These are phyloP conservation scores for Mesocentrotus franciscanus DNA, from an alignment of 53 echinoderm and acorn worm genomes.

Conservation along the genomic window DNA sequence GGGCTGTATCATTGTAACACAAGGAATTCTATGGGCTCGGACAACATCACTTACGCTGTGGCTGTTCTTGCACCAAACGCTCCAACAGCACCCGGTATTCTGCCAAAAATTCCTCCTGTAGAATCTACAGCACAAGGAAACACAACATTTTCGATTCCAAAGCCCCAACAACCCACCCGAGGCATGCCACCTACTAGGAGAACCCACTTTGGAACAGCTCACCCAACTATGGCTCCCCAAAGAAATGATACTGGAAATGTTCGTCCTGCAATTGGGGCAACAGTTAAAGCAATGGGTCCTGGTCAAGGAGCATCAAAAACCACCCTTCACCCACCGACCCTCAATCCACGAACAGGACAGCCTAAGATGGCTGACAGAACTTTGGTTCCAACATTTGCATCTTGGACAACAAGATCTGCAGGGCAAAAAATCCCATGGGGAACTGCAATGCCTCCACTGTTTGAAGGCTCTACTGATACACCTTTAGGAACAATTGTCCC, in stretches of 20 bases:
- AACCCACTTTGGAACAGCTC: conserved; percentile 27
- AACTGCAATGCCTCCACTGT: conserved; percentile 26
- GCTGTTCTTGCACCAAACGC: conserved; percentile 61
- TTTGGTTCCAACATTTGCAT: conserved; percentile 38
- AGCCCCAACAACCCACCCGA: conserved; percentile 22
- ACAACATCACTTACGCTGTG: conserved; percentile 79
- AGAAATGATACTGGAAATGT: conserved; percentile 1
- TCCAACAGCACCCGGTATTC: conserved; percentile 49
- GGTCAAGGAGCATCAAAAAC: conserved; percentile 48
- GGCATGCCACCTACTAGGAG: conserved; percentile 45
- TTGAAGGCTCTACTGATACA: conserved; percentile 47
- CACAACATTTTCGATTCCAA: conserved; percentile 50
- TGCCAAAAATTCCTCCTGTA: conserved; percentile 55
- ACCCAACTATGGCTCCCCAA: background rate
- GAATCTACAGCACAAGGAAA: conserved; percentile 59
- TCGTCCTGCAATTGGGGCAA: background rate
- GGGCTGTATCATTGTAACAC: conserved; percentile 87
- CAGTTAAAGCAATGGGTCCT: background rate
- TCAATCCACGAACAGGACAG: background rate
- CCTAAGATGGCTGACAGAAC: conserved; percentile 66
- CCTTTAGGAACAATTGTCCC: conserved; percentile 44
- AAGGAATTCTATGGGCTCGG: conserved; percentile 80
- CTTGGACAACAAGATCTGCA: background rate
- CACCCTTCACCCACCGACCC: background rate
- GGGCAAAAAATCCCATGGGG: conserved; percentile 49